phyloP scores from a whole-genome alignment of 2,113 vertebrate species.

The Bubo scandiacus region DNA sequence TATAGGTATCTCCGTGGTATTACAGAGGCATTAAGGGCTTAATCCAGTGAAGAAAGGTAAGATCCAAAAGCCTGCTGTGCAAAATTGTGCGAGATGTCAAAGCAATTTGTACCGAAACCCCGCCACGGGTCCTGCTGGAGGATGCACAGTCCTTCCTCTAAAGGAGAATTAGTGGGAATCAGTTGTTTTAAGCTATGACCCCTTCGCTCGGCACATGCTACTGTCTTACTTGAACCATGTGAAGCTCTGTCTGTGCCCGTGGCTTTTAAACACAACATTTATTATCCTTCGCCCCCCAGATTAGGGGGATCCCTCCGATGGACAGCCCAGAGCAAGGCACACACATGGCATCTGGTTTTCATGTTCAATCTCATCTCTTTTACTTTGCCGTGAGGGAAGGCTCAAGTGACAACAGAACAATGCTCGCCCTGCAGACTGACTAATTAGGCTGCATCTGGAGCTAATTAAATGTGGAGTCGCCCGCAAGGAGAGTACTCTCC shows the following conservation, averaged over 20 bases:
- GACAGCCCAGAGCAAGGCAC: neutral
- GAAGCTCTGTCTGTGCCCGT: conserved; percentile 53
- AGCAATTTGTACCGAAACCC: neutral
- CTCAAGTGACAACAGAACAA: conserved; percentile 67
- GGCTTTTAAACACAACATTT: conserved; percentile 69
- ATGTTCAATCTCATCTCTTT: conserved; percentile 58
- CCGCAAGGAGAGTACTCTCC: conserved; percentile 69
- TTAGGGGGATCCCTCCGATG: conserved; percentile 33
- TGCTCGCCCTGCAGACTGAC: conserved; percentile 64
- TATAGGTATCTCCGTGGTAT: rapidly evolving
- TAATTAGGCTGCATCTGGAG: conserved; percentile 95
- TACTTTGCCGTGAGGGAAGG: conserved; percentile 58
- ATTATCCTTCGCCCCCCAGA: conserved; percentile 51
- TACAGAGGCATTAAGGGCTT: neutral
- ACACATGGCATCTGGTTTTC: conserved; percentile 34
- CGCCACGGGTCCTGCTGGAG: neutral
- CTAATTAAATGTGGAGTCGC: conserved; percentile 85
- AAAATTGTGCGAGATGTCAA: neutral
- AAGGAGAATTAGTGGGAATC: neutral
- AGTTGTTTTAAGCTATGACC: conserved; percentile 67
- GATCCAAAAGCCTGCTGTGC: neutral
- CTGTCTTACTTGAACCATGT: conserved; percentile 64
- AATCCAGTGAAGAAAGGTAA: neutral
- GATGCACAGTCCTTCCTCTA: neutral
- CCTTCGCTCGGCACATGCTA: conserved; percentile 69